Conservation (phyloP, 2,888 invertebrate species). For the Dendrolimus pini region DNA sequence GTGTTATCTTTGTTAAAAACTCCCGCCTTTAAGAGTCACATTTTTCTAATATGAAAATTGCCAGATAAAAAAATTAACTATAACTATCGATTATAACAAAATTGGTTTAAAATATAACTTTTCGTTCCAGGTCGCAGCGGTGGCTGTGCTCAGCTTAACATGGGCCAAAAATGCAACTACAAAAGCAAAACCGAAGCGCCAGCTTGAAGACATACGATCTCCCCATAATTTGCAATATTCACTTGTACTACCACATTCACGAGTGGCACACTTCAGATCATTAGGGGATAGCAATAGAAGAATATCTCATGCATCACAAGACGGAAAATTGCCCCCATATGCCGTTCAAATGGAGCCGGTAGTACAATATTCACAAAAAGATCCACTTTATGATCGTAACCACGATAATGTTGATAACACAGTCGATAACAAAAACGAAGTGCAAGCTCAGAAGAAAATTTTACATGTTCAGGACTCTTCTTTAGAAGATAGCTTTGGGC, state of each 20-base stretch:
- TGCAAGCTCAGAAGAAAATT: conserved; percentile 68
- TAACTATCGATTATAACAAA: background rate
- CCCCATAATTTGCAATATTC: conserved; percentile 78
- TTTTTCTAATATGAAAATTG: background rate
- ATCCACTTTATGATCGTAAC: conserved; percentile 82
- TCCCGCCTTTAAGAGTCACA: background rate
- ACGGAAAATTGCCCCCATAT: conserved; percentile 79
- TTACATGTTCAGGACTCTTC: conserved; percentile 62
- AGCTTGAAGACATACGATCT: conserved; percentile 69
- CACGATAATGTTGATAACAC: conserved; percentile 65
- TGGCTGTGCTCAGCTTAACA: conserved; percentile 71
- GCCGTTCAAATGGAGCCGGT: conserved; percentile 89
- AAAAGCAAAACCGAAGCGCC: conserved; percentile 73
- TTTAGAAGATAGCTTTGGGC: conserved; percentile 62
- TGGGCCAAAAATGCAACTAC: conserved; percentile 64
- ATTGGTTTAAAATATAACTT: conserved; percentile 12
- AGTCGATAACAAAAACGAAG: conserved; percentile 59
- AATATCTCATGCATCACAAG: conserved; percentile 64
- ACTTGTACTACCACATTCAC: conserved; percentile 75
- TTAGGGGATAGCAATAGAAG: conserved; percentile 71
- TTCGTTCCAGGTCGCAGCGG: conserved; percentile 75
- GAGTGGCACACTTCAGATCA: conserved; percentile 70
- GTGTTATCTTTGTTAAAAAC: too few relatives aligned
- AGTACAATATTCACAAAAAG: conserved; percentile 86
- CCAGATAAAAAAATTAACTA: too few relatives aligned